Percentiles rank a stretch among this genome's conserved stretches.
Evolutionary conservation across 2,888 invertebrate species (phyloP).

Genomic region (Hydraecia micacea): DNA sequence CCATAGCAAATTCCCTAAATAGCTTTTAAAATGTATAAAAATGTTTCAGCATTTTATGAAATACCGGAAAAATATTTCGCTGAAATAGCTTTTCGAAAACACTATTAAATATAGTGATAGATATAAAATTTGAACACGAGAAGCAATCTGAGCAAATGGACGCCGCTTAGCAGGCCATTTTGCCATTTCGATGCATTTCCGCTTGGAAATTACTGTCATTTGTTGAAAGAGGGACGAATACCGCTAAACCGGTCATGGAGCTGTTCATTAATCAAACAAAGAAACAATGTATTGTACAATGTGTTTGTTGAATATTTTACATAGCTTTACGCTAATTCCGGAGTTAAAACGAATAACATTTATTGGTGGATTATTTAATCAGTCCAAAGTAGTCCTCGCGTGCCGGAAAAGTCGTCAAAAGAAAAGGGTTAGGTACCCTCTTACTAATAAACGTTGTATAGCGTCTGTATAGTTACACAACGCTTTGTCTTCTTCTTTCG

Average conservation of each 20-base stretch:
- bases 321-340: conserved; percentile 2
- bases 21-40: conserved; percentile 46
- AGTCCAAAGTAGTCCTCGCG: neutral
- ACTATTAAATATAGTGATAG: conserved; percentile 73
- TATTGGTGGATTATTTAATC: conserved; percentile 26
- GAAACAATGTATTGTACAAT: conserved; percentile 52
- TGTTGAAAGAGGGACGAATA: conserved; percentile 83
- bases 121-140: conserved; percentile 82
- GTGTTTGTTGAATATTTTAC: conserved; percentile 33
- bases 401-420: neutral
- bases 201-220: conserved; percentile 88
- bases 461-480: too few relatives aligned
- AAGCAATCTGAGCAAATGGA: conserved; percentile 86
- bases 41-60: conserved; percentile 57
- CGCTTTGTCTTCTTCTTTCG: too few relatives aligned
- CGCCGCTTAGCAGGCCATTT: conserved; percentile 87
- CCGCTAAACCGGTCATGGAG: conserved; percentile 77
- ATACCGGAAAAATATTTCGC: conserved; percentile 61
- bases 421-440: conserved; percentile 14
- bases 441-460: too few relatives aligned
- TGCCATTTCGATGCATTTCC: conserved; percentile 89
- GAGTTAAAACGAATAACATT: conserved; percentile 5
- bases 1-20: conserved; percentile 31
- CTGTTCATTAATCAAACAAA: conserved; percentile 72
- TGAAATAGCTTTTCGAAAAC: conserved; percentile 65